Conservation (phyloP, 2,888 invertebrate genomes). For the Merodon equestris region DNA sequence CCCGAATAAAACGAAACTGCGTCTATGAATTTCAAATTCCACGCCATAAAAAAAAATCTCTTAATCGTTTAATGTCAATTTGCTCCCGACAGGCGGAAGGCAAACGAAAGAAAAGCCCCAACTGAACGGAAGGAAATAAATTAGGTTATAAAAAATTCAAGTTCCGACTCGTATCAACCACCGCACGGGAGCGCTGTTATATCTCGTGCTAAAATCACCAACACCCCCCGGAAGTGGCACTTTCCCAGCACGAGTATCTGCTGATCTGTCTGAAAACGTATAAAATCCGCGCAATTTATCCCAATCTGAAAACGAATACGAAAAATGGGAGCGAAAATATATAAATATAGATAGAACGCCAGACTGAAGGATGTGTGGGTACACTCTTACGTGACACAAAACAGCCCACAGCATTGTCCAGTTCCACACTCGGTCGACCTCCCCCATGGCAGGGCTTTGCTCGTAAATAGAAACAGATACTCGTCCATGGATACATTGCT, state of each 20-base stretch:
- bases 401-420: no score
- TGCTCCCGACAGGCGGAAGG: not conserved
- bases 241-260: constrained; percentile 16
- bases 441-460: no score
- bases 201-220: constrained; percentile 46
- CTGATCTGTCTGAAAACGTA: constrained; percentile 34
- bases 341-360: not conserved
- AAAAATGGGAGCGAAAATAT: not conserved
- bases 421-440: no score
- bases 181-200: not conserved
- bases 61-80: constrained; percentile 58
- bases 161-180: constrained; percentile 10
- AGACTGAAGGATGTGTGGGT: constrained; percentile 20
- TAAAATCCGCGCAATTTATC: constrained; percentile 61
- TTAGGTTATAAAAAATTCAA: constrained; percentile 56
- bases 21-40: constrained; percentile 45
- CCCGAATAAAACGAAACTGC: constrained; percentile 43
- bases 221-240: constrained; percentile 42
- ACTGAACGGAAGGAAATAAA: constrained; percentile 26
- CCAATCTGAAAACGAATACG: constrained; percentile 17
- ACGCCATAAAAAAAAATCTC: constrained; percentile 38
- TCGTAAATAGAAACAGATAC: no score
- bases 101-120: constrained; percentile 26
- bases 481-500: not conserved
- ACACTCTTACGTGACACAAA: constrained; percentile 10